These are phyloP conservation scores for Eriocheir sinensis DNA, from an alignment of 1,140 invertebrate species.

Conservation along the genomic window DNA sequence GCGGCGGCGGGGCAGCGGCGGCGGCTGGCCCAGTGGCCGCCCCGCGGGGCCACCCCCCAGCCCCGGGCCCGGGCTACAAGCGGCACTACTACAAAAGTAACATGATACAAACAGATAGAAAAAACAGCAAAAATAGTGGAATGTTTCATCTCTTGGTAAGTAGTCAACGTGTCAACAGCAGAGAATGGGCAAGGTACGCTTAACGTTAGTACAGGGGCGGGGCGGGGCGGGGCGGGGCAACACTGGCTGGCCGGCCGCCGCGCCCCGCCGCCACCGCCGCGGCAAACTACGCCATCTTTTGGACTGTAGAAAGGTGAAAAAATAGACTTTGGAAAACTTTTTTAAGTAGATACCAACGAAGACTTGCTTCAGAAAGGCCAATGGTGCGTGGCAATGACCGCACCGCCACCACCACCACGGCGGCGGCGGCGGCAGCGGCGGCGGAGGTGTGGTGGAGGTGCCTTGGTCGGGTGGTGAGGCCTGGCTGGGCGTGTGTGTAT, in stretches of 20 bases:
- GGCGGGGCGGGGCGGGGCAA: slow-evolving; percentile 67
- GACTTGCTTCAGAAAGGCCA: slow-evolving; percentile 75
- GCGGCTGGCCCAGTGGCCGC: not conserved
- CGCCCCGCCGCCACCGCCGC: slow-evolving; percentile 65
- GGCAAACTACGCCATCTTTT: slow-evolving; percentile 72
- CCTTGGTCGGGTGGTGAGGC: no score
- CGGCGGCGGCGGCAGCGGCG: no score
- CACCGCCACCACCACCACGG: no score
- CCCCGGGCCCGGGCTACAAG: slow-evolving; percentile 69
- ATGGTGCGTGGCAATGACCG: slow-evolving; percentile 65
- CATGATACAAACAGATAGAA: slow-evolving; percentile 77
- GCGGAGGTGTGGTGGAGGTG: no score
- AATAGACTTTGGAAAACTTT: slow-evolving; percentile 77
- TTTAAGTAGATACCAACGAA: slow-evolving; percentile 75
- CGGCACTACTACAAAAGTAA: slow-evolving; percentile 76
- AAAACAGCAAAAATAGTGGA: slow-evolving; percentile 78
- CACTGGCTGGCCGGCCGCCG: not conserved
- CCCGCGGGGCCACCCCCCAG: slow-evolving; percentile 59
- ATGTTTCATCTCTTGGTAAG: slow-evolving; percentile 77
- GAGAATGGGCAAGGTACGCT: slow-evolving; percentile 73
- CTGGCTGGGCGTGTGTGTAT: not conserved
- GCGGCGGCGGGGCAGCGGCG: slow-evolving; percentile 33
- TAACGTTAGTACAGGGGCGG: slow-evolving; percentile 70
- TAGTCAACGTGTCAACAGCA: slow-evolving; percentile 75
- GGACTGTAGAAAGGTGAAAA: slow-evolving; percentile 78